A percentile compares a stretch with the other conserved stretches of the same genome.
These are phyloP conservation scores for Phaedon cochleariae DNA, from an alignment of 2,888 invertebrate species.

Conservation along the genomic window DNA sequence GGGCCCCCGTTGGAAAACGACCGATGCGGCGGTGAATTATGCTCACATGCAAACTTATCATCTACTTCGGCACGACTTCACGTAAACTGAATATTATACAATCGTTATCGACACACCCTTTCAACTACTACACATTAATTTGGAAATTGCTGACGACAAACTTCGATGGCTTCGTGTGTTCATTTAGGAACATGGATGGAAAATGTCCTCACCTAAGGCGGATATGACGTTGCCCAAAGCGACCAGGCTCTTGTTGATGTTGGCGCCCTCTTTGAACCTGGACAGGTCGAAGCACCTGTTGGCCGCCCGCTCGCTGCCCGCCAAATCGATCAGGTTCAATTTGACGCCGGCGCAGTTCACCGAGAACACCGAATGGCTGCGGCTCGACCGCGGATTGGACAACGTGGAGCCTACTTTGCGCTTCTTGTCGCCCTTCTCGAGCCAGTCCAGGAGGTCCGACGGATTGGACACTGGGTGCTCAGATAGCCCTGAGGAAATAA, in stretches of 20 bases:
- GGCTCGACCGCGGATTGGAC: conserved; percentile 75
- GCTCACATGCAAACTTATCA: conserved; percentile 34
- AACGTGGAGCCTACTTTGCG: conserved; percentile 77
- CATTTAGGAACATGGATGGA: too few species aligned
- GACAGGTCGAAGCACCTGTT: conserved; percentile 60
- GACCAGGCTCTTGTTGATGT: conserved; percentile 83
- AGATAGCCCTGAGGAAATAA: conserved; percentile 66
- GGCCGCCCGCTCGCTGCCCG: conserved; percentile 74
- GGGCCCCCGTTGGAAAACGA: conserved; percentile 16
- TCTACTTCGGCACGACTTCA: conserved; percentile 28
- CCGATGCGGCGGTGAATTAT: conserved; percentile 23
- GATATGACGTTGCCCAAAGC: conserved; percentile 85
- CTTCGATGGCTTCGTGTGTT: neutral
- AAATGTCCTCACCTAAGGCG: conserved; percentile 71
- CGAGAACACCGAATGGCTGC: conserved; percentile 78
- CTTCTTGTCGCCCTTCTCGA: conserved; percentile 69
- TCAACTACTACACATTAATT: conserved; percentile 27
- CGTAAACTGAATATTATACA: conserved; percentile 33
- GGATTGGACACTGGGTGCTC: conserved; percentile 69
- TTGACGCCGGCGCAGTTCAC: conserved; percentile 72
- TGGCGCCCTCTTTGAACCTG: conserved; percentile 71
- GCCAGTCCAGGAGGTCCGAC: conserved; percentile 67
- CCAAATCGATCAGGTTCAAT: conserved; percentile 71
- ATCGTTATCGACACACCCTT: conserved; percentile 36
- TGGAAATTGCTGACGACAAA: neutral